Conservation (phyloP, 2,888 invertebrate species). For the Notocelia uddmanniana region DNA sequence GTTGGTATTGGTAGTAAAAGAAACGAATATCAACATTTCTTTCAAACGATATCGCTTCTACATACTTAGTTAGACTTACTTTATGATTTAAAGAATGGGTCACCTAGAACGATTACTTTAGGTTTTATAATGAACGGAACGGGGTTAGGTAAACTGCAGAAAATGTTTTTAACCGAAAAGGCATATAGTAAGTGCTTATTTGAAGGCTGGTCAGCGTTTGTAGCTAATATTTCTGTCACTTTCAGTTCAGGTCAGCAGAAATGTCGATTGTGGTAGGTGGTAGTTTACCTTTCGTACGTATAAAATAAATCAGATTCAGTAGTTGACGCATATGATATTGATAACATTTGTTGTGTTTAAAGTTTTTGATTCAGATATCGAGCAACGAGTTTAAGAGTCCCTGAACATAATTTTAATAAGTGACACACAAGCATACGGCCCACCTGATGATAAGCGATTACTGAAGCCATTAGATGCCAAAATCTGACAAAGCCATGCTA, state of each 20-base stretch:
- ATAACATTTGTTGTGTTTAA: not conserved
- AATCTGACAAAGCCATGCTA: too few relatives aligned
- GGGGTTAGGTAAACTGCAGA: not conserved
- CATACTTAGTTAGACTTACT: constrained; percentile 18
- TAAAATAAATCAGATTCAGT: not conserved
- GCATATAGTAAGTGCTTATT: not conserved
- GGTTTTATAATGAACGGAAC: constrained; percentile 5
- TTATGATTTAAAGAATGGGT: constrained; percentile 13
- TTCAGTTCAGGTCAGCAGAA: not conserved
- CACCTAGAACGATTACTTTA: constrained; percentile 7
- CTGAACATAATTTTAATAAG: not conserved
- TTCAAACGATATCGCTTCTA: constrained; percentile 7
- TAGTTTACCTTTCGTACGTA: not conserved
- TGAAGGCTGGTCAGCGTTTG: not conserved
- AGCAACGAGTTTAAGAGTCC: not conserved
- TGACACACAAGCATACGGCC: too few relatives aligned
- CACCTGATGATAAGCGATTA: too few relatives aligned
- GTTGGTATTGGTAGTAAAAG: constrained; percentile 27
- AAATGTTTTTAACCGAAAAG: not conserved
- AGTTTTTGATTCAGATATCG: too few relatives aligned
- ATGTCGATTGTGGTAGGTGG: constrained; percentile 1
- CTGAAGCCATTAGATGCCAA: too few relatives aligned
- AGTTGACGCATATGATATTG: not conserved
- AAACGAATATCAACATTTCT: constrained; percentile 17
- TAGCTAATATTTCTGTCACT: not conserved